Base-by-base conservation (phyloP, 2,113 vertebrate species). In the Sardina pilchardus region DNA sequence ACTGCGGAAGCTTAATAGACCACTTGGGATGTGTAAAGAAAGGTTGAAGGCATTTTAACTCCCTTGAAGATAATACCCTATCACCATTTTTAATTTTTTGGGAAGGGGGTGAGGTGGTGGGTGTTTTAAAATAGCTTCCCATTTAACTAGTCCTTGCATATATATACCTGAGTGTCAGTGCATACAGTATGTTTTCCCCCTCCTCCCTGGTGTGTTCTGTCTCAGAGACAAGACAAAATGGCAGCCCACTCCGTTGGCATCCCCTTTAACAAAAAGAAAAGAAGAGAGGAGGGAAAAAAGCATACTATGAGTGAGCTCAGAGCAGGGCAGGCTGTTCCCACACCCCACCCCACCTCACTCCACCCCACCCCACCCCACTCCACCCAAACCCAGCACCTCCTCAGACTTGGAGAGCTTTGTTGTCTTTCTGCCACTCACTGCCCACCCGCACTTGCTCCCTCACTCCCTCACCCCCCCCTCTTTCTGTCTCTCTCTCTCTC, bases 341-440 rank as follows among this genome's bases (percentile, higher is more conserved):
- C 92, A 48, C 91, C 81, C 67, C 89, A 71, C 48, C 48, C 48
- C n/a, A n/a, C n/a, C n/a, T n/a, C 45, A 47, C 7, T 14, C 45
- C 53, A 24, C 21, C 53, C 53, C 4, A 59, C 21, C 53, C 53
- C 53, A 24, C 48, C 48, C 48, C 45, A 47, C 7, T 14, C 45
- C 53, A 24, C 21, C 53, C 53, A 21, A 59, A 21, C 53, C 53
- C 53, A 24, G 53, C 53, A 24, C 89, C 89, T 92, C 89, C 92
- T 53, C 88, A n/a, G 83, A 88, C 45, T 86, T 85, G 17, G 56
- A 36, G 43, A 81, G 86, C 86, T 93, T 94, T 94, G 92, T 93
- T 93, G 92, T 92, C 93, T 93, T 92, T 90, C 87, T 90, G 89
- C 50, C 87, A 44, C 88, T 83, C 80, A 24, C 85, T 85, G 81